phyloP scores from a whole-genome alignment of 2,888 invertebrate species.

The Diabrotica balteata region DNA sequence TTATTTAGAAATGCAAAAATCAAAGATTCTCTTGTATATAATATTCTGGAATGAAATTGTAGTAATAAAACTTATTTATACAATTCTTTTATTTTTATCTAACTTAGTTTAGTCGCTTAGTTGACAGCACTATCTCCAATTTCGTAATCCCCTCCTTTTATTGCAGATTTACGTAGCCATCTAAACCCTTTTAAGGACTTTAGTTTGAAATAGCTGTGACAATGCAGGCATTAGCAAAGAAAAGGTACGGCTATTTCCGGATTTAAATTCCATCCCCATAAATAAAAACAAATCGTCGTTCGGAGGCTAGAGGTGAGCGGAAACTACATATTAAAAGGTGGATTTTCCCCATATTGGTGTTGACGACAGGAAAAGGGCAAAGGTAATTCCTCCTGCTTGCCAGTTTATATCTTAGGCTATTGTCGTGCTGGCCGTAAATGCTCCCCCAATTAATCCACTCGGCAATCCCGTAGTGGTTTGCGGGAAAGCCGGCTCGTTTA shows the following conservation, averaged over 20 bases:
- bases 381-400: conserved; percentile 53
- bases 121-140: too few relatives aligned
- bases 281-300: conserved; percentile 31
- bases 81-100: background rate
- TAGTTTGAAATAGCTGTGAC: conserved; percentile 2
- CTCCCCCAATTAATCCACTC: conserved; percentile 57
- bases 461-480: conserved; percentile 53
- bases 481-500: conserved; percentile 52
- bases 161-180: background rate
- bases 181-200: conserved; percentile 1
- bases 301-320: conserved; percentile 17
- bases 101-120: too few relatives aligned
- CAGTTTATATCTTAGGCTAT: conserved; percentile 55
- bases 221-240: conserved; percentile 4
- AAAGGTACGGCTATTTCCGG: conserved; percentile 7
- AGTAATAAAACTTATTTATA: background rate
- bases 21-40: too few relatives aligned
- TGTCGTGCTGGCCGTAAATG: conserved; percentile 55
- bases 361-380: conserved; percentile 50
- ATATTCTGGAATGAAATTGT: too few relatives aligned
- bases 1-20: too few relatives aligned
- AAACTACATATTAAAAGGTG: conserved; percentile 35
- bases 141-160: too few relatives aligned
- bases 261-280: conserved; percentile 21
- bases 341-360: conserved; percentile 55